These are phyloP conservation scores for Crenichthys baileyi DNA, from an alignment of 2,797 vertebrate genomes.

Conservation along the genomic window DNA sequence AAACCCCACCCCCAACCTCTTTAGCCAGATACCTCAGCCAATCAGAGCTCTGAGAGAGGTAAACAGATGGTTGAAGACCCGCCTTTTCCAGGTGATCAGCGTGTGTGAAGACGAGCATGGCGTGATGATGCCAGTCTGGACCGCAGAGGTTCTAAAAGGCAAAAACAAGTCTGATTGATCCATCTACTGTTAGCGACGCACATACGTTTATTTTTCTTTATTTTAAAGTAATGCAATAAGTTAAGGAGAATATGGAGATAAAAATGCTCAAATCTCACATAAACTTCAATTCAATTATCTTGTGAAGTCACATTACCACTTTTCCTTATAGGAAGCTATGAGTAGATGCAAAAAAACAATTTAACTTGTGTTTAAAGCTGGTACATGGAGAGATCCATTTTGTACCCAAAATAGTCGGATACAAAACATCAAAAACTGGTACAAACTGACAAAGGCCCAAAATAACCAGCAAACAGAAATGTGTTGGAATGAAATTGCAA, in stretches of 20 bases:
- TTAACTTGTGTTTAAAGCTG: too few relatives aligned
- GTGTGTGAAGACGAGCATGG: constrained; percentile 63
- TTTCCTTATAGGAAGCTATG: not conserved
- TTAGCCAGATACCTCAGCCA: constrained; percentile 54
- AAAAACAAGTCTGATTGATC: not conserved
- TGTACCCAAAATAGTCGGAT: too few relatives aligned
- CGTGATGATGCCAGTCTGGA: constrained; percentile 55
- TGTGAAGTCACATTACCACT: not conserved
- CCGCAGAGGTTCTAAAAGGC: constrained; percentile 54
- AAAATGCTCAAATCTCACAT: not conserved
- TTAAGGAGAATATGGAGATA: not conserved
- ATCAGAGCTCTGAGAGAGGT: constrained; percentile 36
- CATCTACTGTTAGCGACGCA: not conserved
- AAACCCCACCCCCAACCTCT: constrained; percentile 39
- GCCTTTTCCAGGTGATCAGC: constrained; percentile 54
- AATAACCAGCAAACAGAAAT: not conserved
- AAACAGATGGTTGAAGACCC: constrained; percentile 22
- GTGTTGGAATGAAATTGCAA: not conserved
- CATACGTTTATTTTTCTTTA: not conserved
- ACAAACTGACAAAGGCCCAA: not conserved
- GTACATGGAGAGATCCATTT: too few relatives aligned
- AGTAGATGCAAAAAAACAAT: too few relatives aligned
- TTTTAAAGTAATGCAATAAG: not conserved
- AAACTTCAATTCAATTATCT: too few relatives aligned
- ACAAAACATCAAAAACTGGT: not conserved